Evolutionary conservation across 2,113 vertebrate genomes (phyloP), one percentile per base, ranked within the genome.

Genomic region (Nyctereutes procyonoides): DNA sequence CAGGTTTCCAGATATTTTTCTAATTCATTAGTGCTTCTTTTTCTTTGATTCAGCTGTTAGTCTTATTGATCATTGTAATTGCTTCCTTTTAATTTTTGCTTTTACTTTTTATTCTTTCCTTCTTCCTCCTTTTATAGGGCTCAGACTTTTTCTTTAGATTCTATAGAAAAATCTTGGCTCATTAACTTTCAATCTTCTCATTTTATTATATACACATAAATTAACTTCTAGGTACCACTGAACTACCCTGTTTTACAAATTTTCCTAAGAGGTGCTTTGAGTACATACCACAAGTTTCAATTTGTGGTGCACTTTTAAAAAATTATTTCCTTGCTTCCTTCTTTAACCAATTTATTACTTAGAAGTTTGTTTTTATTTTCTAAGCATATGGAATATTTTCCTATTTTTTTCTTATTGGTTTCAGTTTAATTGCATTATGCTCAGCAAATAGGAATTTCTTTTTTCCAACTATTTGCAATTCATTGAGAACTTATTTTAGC

Each of bases 341-440:
- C 14, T 87, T 38, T 74, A 92, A 43, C 12, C 53, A 76, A 51
- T n/a, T 85, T 85, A 62, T 63, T 92, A 77, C 77, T 43, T 48
- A 87, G 63, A 85, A 90, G 26, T 17, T 48, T 93, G 15, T 43
- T 93, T 95, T 85, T 89, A 79, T 60, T 89, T 89, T 73, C n/a
- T 58, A 95, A 92, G 62, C 16, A 32, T 88, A 83, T 16, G 28
- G 30, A 87, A 12, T 87, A 38, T 88, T 67, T 83, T 82, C 20
- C 19, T 84, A 38, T 71, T 71, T 9, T 38, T 87, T 93, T 65
- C 48, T 81, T 69, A 82, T 51, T 87, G 17, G 5, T 69, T 92
- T 92, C 88, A 67, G 10, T 69, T 80, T 77, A 56, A 69, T 79
- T 88, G 3, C 67, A n/a, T 69, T n/a, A 56, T 30, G 16, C 10